These are phyloP conservation scores for Hippopotamus amphibius DNA, from an alignment of 2,113 vertebrate genomes.

Conservation along the genomic window DNA sequence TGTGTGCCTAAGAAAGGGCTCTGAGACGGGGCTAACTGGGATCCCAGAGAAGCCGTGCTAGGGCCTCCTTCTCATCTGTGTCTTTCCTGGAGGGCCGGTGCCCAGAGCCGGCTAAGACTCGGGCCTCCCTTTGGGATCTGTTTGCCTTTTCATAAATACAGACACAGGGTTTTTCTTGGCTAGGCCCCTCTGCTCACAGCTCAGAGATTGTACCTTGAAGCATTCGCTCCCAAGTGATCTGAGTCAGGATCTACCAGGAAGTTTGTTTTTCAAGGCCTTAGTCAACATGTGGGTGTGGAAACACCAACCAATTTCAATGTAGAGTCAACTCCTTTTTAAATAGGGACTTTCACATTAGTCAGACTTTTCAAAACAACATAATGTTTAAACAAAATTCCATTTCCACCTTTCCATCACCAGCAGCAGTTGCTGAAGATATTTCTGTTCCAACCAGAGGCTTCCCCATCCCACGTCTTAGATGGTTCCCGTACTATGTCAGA, in stretches of 20 bases:
- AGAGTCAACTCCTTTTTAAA: constrained; percentile 79
- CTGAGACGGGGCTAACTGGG: neutral
- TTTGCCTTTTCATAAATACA: constrained; percentile 77
- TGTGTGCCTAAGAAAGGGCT: neutral
- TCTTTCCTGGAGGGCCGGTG: constrained; percentile 58
- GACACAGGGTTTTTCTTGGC: constrained; percentile 62
- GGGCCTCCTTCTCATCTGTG: neutral
- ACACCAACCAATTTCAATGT: constrained; percentile 77
- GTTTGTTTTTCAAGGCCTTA: constrained; percentile 84
- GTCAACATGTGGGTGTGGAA: constrained; percentile 80
- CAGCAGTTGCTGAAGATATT: constrained; percentile 56
- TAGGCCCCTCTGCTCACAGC: constrained; percentile 36
- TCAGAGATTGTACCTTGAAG: neutral
- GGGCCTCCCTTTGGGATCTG: constrained; percentile 43
- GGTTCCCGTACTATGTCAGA: neutral
- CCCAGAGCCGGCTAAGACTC: constrained; percentile 31
- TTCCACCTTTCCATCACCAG: constrained; percentile 73
- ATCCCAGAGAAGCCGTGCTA: neutral
- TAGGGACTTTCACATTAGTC: constrained; percentile 85
- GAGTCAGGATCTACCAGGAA: constrained; percentile 83
- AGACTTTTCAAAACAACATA: constrained; percentile 82
- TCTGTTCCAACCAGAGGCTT: constrained; percentile 75
- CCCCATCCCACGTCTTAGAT: neutral
- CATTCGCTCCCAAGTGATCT: constrained; percentile 76
- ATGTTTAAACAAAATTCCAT: constrained; percentile 80